phyloP scores from a whole-genome alignment of 2,797 vertebrate species.

The Paramormyrops hopkinsi region DNA sequence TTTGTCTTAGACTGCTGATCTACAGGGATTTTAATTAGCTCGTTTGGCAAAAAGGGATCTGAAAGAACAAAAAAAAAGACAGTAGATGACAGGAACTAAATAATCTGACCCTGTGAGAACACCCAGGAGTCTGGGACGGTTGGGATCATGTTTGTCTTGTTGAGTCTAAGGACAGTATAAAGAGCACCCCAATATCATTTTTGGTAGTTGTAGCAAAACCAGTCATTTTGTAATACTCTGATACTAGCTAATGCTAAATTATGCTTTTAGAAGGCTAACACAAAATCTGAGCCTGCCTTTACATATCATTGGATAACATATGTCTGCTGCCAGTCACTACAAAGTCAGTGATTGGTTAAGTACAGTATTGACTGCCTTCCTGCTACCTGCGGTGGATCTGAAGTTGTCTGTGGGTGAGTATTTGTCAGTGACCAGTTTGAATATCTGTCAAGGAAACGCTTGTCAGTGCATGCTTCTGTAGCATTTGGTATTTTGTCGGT shows the following conservation, averaged over 20 bases:
- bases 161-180: neutral
- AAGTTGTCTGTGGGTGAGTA: neutral
- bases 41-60: neutral
- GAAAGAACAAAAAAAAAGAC: neutral
- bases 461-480: neutral
- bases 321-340: neutral
- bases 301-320: neutral
- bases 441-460: neutral
- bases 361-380: constrained; percentile 1
- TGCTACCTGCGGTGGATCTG: neutral
- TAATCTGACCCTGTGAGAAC: neutral
- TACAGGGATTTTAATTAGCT: neutral
- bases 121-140: neutral
- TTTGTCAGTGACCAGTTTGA: constrained; percentile 10
- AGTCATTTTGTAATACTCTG: neutral
- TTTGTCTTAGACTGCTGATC: constrained; percentile 10
- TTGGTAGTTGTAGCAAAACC: neutral
- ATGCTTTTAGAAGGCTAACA: neutral
- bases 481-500: neutral
- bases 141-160: neutral
- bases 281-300: neutral
- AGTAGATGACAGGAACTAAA: neutral
- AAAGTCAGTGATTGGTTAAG: neutral
- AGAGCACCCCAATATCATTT: neutral
- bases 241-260: neutral